A percentile compares a stretch with the other conserved stretches of the same genome.
phyloP scores from a whole-genome alignment of 2,113 vertebrate species.

The Tapirus terrestris region DNA sequence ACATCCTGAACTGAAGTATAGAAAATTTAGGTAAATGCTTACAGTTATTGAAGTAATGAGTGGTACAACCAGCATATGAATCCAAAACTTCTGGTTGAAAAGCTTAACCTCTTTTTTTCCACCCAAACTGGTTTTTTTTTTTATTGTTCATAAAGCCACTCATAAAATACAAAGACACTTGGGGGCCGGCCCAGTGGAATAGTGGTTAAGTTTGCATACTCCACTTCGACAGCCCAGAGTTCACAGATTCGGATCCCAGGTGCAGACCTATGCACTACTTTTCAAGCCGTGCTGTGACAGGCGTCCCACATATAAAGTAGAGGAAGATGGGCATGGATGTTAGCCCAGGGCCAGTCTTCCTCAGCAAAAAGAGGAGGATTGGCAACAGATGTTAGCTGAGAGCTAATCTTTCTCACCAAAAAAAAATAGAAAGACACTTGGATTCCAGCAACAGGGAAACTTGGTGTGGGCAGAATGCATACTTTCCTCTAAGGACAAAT shows the following conservation, averaged over 20 bases:
- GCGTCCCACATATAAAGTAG: too few relatives aligned
- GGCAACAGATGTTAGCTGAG: too few relatives aligned
- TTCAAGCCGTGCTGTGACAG: too few relatives aligned
- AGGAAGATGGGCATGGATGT: too few relatives aligned
- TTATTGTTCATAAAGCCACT: neutral
- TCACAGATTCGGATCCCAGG: too few relatives aligned
- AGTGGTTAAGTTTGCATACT: too few relatives aligned
- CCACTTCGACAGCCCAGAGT: too few relatives aligned
- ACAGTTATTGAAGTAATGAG: neutral
- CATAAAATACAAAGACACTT: neutral
- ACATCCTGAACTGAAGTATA: neutral
- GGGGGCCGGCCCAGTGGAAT: too few relatives aligned
- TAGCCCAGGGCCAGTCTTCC: too few relatives aligned
- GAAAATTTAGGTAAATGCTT: neutral
- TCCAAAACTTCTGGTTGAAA: neutral
- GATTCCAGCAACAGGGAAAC: neutral
- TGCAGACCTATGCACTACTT: too few relatives aligned
- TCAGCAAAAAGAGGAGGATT: too few relatives aligned
- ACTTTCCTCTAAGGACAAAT: neutral
- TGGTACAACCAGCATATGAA: conserved; percentile 6
- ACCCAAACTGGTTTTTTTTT: neutral
- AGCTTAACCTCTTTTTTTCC: neutral
- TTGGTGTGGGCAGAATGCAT: neutral
- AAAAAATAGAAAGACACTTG: neutral
- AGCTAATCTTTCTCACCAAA: too few relatives aligned